Base-by-base conservation (phyloP, 2,113 vertebrate species). In the Poeciliopsis occidentalis region DNA sequence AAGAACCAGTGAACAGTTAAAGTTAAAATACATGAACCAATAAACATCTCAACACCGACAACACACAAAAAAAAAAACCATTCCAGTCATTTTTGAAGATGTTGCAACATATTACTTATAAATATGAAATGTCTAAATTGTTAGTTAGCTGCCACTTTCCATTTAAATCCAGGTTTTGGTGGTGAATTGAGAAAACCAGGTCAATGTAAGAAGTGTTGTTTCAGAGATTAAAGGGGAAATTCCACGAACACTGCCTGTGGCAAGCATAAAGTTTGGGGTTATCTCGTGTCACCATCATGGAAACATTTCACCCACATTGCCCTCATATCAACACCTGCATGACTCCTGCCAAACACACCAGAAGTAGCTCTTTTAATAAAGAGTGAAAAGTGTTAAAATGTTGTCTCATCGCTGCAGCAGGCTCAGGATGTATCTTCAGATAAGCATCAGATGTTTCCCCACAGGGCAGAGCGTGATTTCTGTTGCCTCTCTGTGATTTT, bases 261-360 rank as follows among this genome's bases (percentile, higher is more conserved):
- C 73, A 15, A 60, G 26, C 71, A 34, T 0, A 3, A 29, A n/a
- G 82, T 82, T 77, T 63, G 66, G 61, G 70, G 73, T 65, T 77
- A 73, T 82, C 64, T 26, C 8, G 71, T 77, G 78, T 75, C 83
- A 78, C 32, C 51, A 60, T 72, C 69, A 70, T 74, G 82, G 62
- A 60, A 79, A 82, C 64, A 79, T 34, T 12, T 75, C 51, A 1
- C 78, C 88, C 12, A 15, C 70, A 82, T 15, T 24, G 54, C 78
- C 78, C 76, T 75, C 69, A 90, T 81, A 12, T 26, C 67, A 69
- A 44, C 68, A 30, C 10, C 71, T 51, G 57, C 30, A 24, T 8
- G 41, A 67, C 39, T 63, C 47, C 61, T 51, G 71, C 73, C 27
- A 54, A 44, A 67, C 44, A 75, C 61, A 60, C 60, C 51, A 39